Evolutionary conservation across 2,113 vertebrate genomes (phyloP).

Genomic region (Fregetta grallaria): DNA sequence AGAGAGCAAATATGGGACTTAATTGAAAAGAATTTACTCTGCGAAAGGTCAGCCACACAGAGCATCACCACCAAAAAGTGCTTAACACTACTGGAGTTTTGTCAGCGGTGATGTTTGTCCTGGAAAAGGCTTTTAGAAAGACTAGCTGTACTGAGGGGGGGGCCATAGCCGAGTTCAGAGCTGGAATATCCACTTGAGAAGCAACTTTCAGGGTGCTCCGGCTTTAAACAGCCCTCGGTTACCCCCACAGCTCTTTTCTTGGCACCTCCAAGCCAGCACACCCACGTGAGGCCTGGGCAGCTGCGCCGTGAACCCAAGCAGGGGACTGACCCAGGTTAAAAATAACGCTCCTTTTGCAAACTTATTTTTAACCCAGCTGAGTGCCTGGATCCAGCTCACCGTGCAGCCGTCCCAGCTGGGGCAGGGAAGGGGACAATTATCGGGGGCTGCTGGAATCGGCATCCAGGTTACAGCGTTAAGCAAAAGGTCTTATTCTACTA

Average conservation of each 20-base stretch:
- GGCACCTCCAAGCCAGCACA: background rate
- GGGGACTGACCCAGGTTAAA: background rate
- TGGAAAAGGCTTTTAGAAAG: background rate
- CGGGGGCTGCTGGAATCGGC: background rate
- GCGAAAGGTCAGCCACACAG: background rate
- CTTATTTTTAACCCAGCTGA: slow-evolving; percentile 42
- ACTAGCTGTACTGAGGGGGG: background rate
- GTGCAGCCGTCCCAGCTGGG: background rate
- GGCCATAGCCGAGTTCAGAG: background rate
- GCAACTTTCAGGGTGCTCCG: background rate
- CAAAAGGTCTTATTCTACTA: background rate
- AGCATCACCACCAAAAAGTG: background rate
- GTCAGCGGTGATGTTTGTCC: background rate
- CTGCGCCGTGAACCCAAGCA: fast-evolving
- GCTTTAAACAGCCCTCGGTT: background rate
- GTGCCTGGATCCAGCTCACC: background rate
- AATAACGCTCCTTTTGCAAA: background rate
- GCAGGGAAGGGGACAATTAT: background rate
- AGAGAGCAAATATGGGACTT: background rate
- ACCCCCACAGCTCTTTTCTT: background rate
- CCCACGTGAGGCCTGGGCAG: background rate
- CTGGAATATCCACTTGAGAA: background rate
- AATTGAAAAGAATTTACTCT: background rate
- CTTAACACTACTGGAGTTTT: background rate
- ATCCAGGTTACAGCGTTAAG: background rate